Base-by-base conservation (phyloP, 2,888 invertebrate genomes). In the Melanophora roralis region DNA sequence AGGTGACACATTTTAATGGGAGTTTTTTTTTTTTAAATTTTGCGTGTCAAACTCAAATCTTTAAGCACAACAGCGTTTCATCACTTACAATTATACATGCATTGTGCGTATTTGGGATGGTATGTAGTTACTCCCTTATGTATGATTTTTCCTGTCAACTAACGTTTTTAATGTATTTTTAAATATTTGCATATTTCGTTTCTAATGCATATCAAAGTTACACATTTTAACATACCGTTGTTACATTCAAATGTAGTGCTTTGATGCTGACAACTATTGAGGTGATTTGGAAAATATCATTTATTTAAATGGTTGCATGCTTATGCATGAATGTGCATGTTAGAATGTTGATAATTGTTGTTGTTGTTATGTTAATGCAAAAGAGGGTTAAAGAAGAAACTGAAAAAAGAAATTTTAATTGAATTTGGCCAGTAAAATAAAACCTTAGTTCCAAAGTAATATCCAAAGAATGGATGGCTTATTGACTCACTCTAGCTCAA, bases 1-100 rank as follows among this genome's bases (percentile, higher is more conserved):
- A 59, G 80, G 76, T 80, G 76, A 80, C 80, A 80, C 76, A 76
- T 76, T 80, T 80, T 76, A 59, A 57, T 53, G 68, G 68, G n/a
- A n/a, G n/a, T n/a, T 76, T 64, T 34, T 72, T 64, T 73, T 40
- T 62, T 73, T 23, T 67, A 27, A 5, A 27, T 53, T 53, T 72
- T 60, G 78, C 73, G 60, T 71, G 65, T 72, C 77, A 71, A 72
- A 68, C 68, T 47, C 49, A 47, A 78, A 78, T 71, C 69, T 21
- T n/a, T n/a, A 47, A 64, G 76, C 62, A 69, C 68, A 38, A 76
- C 68, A 68, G 55, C 38, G 53, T 62, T 45, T 68, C 59, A 53
- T 49, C 49, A 62, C 62, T 62, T 62, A 62, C 16, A 68, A 6
- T 16, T 34, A 16, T n/a, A 19, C 27, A 12, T 27, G 6, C 27